Conservation (phyloP, 2,113 vertebrate species). For the Leptosomus discolor region DNA sequence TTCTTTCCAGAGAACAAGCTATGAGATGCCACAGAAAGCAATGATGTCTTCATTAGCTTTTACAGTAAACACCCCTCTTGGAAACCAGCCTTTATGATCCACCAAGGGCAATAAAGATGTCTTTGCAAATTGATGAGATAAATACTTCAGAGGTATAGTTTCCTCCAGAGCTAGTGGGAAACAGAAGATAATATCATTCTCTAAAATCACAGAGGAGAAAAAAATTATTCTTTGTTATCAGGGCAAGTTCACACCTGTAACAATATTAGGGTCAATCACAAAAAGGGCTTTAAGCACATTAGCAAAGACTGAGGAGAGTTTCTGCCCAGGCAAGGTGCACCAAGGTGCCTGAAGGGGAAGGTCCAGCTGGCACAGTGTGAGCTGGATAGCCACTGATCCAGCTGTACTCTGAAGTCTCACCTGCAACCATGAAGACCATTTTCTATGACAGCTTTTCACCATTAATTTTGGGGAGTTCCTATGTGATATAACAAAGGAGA, state of each 20-base stretch:
- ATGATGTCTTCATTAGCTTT: slow-evolving; percentile 57
- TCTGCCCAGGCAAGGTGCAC: not conserved
- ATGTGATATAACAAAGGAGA: not conserved
- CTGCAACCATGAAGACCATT: not conserved
- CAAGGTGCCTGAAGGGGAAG: accelerated
- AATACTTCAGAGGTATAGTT: slow-evolving; percentile 5
- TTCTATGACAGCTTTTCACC: not conserved
- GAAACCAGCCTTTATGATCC: slow-evolving; percentile 21
- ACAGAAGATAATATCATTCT: not conserved
- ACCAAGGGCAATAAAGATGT: slow-evolving; percentile 41
- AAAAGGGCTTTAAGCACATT: not conserved
- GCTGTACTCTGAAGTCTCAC: not conserved
- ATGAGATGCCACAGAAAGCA: not conserved
- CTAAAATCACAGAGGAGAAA: not conserved
- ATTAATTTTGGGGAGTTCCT: not conserved
- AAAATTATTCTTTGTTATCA: not conserved
- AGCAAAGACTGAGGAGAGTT: not conserved
- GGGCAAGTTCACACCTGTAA: not conserved
- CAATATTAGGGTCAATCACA: not conserved
- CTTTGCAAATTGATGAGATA: slow-evolving; percentile 50
- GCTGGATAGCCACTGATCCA: not conserved
- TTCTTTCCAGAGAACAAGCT: not conserved
- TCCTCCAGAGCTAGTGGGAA: not conserved
- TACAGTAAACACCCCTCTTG: slow-evolving; percentile 27
- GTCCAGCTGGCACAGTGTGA: not conserved